Percentiles rank a stretch among this genome's conserved stretches.
These are phyloP conservation scores for Colostygia pectinataria DNA, from an alignment of 2,888 invertebrate genomes.

Conservation along the genomic window DNA sequence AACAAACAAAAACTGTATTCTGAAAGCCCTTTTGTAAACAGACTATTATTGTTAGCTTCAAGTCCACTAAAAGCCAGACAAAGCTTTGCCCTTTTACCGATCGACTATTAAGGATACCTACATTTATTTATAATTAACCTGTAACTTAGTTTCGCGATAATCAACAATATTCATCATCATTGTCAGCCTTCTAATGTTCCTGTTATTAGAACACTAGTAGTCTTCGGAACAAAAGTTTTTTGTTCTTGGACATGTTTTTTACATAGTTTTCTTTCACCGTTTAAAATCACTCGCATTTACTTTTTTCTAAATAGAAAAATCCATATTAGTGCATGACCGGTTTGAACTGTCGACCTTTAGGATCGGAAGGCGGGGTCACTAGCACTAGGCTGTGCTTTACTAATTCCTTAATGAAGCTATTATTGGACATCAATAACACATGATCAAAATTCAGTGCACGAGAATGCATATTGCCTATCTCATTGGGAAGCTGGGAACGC, in stretches of 20 bases:
- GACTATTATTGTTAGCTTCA: constrained; percentile 62
- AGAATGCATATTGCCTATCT: constrained; percentile 30
- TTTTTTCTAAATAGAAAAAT: no score
- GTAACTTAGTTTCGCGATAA: neutral
- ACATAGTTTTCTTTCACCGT: no score
- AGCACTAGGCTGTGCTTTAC: no score
- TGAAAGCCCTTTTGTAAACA: constrained; percentile 71
- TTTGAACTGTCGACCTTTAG: no score
- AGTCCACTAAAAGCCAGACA: constrained; percentile 66
- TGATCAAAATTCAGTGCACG: constrained; percentile 28
- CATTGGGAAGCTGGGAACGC: constrained; percentile 28
- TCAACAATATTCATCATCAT: constrained; percentile 9
- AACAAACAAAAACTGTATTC: constrained; percentile 63
- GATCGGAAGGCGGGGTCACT: no score
- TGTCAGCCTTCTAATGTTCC: no score
- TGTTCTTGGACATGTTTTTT: no score
- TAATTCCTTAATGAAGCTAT: no score
- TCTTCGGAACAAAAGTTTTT: no score
- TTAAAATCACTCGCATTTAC: no score
- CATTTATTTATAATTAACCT: neutral
- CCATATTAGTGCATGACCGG: no score
- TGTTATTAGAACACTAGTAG: no score
- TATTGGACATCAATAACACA: constrained; percentile 10
- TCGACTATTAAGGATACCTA: constrained; percentile 4
- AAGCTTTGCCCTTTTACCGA: constrained; percentile 42